Evolutionary conservation across 2,113 vertebrate genomes (phyloP), one percentile per base, ranked within the genome.

Genomic region (Sceloporus tristichus): DNA sequence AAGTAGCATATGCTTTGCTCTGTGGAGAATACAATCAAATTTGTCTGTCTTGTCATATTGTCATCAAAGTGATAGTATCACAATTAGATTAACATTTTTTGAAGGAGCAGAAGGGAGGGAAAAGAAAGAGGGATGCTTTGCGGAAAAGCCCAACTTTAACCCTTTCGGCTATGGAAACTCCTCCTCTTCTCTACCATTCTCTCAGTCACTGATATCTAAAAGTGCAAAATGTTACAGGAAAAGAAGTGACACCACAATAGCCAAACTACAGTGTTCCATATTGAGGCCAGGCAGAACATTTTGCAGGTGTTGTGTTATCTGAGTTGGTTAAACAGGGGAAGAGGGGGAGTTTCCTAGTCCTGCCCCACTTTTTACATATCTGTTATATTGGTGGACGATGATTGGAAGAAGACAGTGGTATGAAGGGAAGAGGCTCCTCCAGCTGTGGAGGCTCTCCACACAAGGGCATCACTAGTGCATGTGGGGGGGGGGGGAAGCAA

Each of bases 41-140:
- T 98, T 98, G 96, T 98, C 97, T 98, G 98, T 98, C 97, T 97
- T 98, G 98, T 98, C 98, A 97, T 97, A 97, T 98, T 97, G 97
- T 97, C 97, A 97, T 98, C 98, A 98, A 98, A 98, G 97, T 97
- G 96, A 98, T 98, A 97, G 97, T 97, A 97, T 97, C 97, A 98
- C 97, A 97, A 98, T 98, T 98, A 98, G 97, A 98, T 98, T 97
- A 98, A 98, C 97, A 97, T 97, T 98, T 98, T 97, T 96, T 96
- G 97, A 97, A 97, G 96, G 96, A 97, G 95, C 96, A 96, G 96
- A 97, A 97, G 95, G 96, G 94, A 97, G 95, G 94, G 94, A 96
- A 95, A 96, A 93, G 93, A 96, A 97, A 97, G 91, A 91, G 95
- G 95, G 95, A 93, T 94, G 91, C 93, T 96, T 96, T 96, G 94